Evolutionary conservation across 2,888 invertebrate species (phyloP).

Genomic region (Atherix ibis): DNA sequence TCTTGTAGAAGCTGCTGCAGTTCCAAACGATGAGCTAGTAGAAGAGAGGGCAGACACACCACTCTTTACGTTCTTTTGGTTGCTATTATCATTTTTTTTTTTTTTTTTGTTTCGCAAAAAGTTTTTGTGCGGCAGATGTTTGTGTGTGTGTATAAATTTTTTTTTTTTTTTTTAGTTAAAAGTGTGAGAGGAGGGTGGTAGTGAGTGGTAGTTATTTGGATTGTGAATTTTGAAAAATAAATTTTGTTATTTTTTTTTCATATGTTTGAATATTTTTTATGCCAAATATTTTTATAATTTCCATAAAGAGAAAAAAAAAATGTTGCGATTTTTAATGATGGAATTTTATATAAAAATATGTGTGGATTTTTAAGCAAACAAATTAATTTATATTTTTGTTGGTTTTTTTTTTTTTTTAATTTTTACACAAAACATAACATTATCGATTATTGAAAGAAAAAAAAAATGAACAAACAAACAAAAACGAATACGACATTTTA

Average conservation of each 20-base stretch:
- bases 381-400: too few species aligned
- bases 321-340: too few species aligned
- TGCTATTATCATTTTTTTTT: slow-evolving; percentile 36
- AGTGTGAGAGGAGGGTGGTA: slow-evolving; percentile 1
- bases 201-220: slow-evolving; percentile 1
- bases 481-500: slow-evolving; percentile 8
- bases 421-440: too few species aligned
- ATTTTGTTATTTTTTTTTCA: too few species aligned
- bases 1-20: slow-evolving; percentile 59
- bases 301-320: too few species aligned
- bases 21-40: slow-evolving; percentile 77
- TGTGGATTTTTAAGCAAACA: too few species aligned
- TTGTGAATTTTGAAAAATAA: too few species aligned
- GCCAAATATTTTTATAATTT: too few species aligned
- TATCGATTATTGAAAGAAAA: too few species aligned
- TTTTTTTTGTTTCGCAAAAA: slow-evolving; percentile 12
- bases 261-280: too few species aligned
- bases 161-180: slow-evolving; percentile 9
- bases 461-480: slow-evolving; percentile 10
- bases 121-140: slow-evolving; percentile 13
- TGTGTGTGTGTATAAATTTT: slow-evolving; percentile 12
- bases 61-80: slow-evolving; percentile 78
- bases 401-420: too few species aligned
- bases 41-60: slow-evolving; percentile 77
- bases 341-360: too few species aligned